Evolutionary conservation across 2,797 vertebrate species (phyloP).

Genomic region (Cyclura pinguis): DNA sequence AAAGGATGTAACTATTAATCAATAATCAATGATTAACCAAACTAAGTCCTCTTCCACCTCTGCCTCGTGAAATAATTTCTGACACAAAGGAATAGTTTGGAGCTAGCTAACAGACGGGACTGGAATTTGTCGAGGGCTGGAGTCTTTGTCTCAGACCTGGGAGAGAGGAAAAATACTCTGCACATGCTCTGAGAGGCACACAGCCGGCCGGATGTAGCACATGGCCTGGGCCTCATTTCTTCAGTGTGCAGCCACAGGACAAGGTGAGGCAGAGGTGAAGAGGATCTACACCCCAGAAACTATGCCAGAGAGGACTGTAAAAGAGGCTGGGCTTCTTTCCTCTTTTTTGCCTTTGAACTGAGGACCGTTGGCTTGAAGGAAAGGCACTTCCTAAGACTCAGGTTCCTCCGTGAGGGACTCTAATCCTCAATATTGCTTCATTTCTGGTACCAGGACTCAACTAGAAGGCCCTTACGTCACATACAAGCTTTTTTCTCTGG

Average conservation of each 20-base stretch:
- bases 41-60: too few species aligned
- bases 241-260: too few species aligned
- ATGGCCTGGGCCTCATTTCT: not conserved
- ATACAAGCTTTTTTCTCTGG: too few species aligned
- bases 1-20: too few species aligned
- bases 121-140: not conserved
- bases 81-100: not conserved
- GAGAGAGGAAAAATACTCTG: not conserved
- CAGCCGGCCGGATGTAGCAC: not conserved
- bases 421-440: not conserved
- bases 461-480: not conserved
- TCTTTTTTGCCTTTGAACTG: not conserved
- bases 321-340: not conserved
- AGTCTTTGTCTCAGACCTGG: not conserved
- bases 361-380: not conserved
- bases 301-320: too few species aligned
- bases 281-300: not conserved
- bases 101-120: not conserved
- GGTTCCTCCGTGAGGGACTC: not conserved
- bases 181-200: not conserved
- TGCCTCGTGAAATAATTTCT: too few species aligned
- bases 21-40: too few species aligned
- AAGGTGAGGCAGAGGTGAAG: accelerated
- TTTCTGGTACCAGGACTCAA: not conserved
- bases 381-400: not conserved